Evolutionary conservation across 2,888 invertebrate species (phyloP).

Genomic region (Ischnura elegans): DNA sequence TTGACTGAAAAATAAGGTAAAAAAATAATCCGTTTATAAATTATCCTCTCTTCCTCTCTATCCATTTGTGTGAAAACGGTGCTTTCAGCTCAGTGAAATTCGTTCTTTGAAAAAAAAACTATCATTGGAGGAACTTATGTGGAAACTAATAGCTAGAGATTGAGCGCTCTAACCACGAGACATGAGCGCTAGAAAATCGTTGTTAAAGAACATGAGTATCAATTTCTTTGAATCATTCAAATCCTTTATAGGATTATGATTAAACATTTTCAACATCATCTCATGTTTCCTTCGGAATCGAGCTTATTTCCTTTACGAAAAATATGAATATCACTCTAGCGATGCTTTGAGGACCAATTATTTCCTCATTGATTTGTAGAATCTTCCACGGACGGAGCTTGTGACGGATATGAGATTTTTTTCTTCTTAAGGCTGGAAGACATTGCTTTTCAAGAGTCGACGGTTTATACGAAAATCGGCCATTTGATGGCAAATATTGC

Average conservation of each 20-base stretch:
- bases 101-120: too few relatives aligned
- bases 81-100: too few relatives aligned
- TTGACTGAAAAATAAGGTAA: too few relatives aligned
- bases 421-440: not conserved
- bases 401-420: not conserved
- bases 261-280: not conserved
- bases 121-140: too few relatives aligned
- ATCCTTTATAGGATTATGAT: not conserved
- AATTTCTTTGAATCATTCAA: not conserved
- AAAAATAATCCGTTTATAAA: too few relatives aligned
- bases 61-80: too few relatives aligned
- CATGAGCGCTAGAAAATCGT: too few relatives aligned
- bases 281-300: not conserved
- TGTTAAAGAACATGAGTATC: not conserved
- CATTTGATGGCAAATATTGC: not conserved
- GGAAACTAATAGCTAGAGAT: too few relatives aligned
- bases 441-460: not conserved
- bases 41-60: too few relatives aligned
- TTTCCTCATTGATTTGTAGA: not conserved
- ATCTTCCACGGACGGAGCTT: not conserved
- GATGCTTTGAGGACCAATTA: not conserved
- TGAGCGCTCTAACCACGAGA: too few relatives aligned
- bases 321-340: not conserved
- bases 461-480: not conserved
- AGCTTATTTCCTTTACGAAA: not conserved